Evolutionary conservation across 2,888 invertebrate genomes (phyloP), one percentile per base, ranked within the genome.

Genomic region (Pachliopta kotzebuea): DNA sequence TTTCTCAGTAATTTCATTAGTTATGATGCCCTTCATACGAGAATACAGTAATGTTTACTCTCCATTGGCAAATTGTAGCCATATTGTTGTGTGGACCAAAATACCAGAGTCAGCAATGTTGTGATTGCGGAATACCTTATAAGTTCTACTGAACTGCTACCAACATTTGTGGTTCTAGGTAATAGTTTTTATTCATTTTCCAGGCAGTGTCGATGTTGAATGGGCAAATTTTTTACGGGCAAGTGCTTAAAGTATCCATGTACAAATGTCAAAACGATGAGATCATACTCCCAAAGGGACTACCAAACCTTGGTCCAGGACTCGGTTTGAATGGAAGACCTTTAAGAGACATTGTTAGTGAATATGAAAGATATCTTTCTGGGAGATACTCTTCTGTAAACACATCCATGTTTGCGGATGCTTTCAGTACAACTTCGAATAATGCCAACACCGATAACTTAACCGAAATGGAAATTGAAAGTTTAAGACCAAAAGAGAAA

Each of bases 141-240:
- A 31, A 31, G 11, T 11, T 4, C 3, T 31, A 31, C 31, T 11
- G 11, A 11, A 9, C 14, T 37, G 1, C 11, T 3, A 14, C 14
- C 37, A 2, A 37, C 1, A 14, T 37, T 11, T 37, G 9, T 37
- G 3, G 2, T 14, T 37, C 14, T 37, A 37, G 37, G 14, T 9
- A 37, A 37, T 37, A 45, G 3, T n/a, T 11, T 4, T 42, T 18
- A 42, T 18, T n/a, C n/a, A 7, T 45, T n/a, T 45, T 85, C 62
- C 81, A 90, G 90, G 89, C 90, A 0, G 72, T 90, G 50, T 84
- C 90, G 26, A 84, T 90, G 87, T 72, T 90, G 0, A 77, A 90
- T 60, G 80, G 78, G 0, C 84, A 86, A 72, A 69, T 65, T 7
- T 78, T 75, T 58, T 84, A 83, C 62, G 88, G 88, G 0, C 63